Evolutionary conservation across 92 coral and sea anemone genomes (phyloP).

Genomic region (Muricea muricata): DNA sequence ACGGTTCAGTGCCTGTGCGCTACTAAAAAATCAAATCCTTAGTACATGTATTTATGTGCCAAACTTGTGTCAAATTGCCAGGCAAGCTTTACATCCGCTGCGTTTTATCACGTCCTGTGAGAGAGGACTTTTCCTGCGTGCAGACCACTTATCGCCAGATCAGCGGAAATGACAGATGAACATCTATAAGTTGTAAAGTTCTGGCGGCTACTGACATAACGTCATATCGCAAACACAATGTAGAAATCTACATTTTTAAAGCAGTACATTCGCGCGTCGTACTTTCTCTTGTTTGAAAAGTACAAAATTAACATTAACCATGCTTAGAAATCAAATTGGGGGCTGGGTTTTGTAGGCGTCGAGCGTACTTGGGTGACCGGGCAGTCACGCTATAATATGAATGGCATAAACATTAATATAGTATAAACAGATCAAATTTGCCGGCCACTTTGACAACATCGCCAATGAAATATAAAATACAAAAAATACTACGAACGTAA

Average conservation of each 20-base stretch:
- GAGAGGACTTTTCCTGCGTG: slow-evolving; percentile 17
- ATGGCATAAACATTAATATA: slow-evolving; percentile 5
- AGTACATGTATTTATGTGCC: not conserved
- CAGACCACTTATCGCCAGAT: slow-evolving; percentile 33
- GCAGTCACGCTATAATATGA: slow-evolving; percentile 33
- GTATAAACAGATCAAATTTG: slow-evolving; percentile 27
- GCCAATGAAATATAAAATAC: not conserved
- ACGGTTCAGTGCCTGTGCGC: slow-evolving; percentile 36
- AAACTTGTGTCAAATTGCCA: slow-evolving; percentile 11
- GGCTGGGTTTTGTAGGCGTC: not conserved
- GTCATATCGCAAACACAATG: slow-evolving; percentile 1
- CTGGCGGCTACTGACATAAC: slow-evolving; percentile 17
- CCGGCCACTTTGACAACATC: slow-evolving; percentile 25
- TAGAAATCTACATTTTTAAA: not conserved
- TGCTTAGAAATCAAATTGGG: not conserved
- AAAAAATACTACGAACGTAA: not conserved
- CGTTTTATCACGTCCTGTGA: not conserved
- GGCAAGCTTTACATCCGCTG: not conserved
- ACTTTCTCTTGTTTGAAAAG: not conserved
- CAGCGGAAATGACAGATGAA: slow-evolving; percentile 53
- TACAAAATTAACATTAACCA: not conserved
- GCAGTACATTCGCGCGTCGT: not conserved
- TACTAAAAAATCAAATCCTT: not conserved
- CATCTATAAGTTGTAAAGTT: slow-evolving; percentile 48
- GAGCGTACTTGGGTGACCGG: not conserved